Evolutionary conservation across 2,888 invertebrate genomes (phyloP).

Genomic region (Acronicta psi): DNA sequence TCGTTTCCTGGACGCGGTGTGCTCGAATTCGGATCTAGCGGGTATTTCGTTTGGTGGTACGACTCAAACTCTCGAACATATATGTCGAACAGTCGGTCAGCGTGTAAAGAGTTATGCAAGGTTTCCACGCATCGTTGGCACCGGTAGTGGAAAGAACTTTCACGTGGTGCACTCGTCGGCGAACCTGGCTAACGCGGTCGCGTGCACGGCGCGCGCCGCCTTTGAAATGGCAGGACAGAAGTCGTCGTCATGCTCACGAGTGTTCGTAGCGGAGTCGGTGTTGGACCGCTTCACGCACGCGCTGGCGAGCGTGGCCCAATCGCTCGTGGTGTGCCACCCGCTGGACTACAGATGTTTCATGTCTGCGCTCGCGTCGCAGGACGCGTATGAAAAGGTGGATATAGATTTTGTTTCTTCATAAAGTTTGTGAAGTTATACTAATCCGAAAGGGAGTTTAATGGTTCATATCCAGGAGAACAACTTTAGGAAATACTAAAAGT

Average conservation of each 20-base stretch:
- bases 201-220: conserved; percentile 93
- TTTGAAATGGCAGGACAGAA: conserved; percentile 98
- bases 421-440: too few species aligned
- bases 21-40: conserved; percentile 93
- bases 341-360: conserved; percentile 93
- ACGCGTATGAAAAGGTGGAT: conserved; percentile 89
- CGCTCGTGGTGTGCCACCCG: conserved; percentile 94
- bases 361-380: conserved; percentile 96
- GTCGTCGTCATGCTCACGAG: conserved; percentile 97
- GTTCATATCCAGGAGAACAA: too few species aligned
- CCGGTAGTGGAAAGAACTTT: conserved; percentile 98
- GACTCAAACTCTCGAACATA: conserved; percentile 94
- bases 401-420: background rate
- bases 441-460: too few species aligned
- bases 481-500: too few species aligned
- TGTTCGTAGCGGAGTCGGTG: conserved; percentile 95
- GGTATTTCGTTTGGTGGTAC: conserved; percentile 98
- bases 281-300: conserved; percentile 89
- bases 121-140: conserved; percentile 96
- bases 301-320: conserved; percentile 88
- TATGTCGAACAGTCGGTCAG: conserved; percentile 95
- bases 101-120: conserved; percentile 93
- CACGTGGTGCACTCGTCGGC: conserved; percentile 97
- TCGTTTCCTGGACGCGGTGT: conserved; percentile 95
- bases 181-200: conserved; percentile 92